Conservation (phyloP, 1,140 invertebrate species). For the Trichonephila clavata region DNA sequence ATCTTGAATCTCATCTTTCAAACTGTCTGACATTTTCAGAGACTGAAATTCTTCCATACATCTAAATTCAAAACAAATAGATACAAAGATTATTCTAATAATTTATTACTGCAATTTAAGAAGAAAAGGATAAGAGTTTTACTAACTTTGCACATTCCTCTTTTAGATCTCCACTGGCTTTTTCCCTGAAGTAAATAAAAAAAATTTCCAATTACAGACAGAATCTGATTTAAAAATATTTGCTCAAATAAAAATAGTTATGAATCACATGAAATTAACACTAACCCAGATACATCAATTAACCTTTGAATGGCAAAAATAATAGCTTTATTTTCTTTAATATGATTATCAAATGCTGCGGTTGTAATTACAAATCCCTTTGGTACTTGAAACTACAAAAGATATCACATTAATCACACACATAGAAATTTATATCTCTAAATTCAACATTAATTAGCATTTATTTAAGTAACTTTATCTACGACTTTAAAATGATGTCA, state of each 20-base stretch:
- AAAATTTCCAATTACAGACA: background rate
- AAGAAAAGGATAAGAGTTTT: background rate
- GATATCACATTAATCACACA: background rate
- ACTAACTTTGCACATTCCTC: conserved; percentile 56
- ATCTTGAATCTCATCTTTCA: conserved; percentile 38
- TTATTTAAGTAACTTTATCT: too few relatives aligned
- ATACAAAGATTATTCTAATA: background rate
- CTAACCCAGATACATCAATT: conserved; percentile 45
- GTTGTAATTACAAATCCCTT: conserved; percentile 85
- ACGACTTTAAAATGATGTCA: too few relatives aligned
- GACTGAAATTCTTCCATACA: conserved; percentile 55
- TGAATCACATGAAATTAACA: background rate
- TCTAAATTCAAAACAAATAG: conserved; percentile 8
- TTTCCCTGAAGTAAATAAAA: conserved; percentile 32
- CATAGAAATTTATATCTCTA: too few relatives aligned
- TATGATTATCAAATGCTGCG: conserved; percentile 80
- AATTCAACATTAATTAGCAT: too few relatives aligned
- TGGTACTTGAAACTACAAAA: conserved; percentile 81
- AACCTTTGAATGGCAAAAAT: conserved; percentile 39
- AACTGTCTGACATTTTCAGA: conserved; percentile 2
- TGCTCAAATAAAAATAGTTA: background rate
- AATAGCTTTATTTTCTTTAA: conserved; percentile 19
- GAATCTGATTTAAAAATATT: background rate
- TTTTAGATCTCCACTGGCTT: conserved; percentile 50
- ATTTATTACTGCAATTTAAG: background rate